Evolutionary conservation across 1,140 invertebrate species (phyloP), one percentile per base, ranked within the genome.

Genomic region (Drosophila pectinifera): DNA sequence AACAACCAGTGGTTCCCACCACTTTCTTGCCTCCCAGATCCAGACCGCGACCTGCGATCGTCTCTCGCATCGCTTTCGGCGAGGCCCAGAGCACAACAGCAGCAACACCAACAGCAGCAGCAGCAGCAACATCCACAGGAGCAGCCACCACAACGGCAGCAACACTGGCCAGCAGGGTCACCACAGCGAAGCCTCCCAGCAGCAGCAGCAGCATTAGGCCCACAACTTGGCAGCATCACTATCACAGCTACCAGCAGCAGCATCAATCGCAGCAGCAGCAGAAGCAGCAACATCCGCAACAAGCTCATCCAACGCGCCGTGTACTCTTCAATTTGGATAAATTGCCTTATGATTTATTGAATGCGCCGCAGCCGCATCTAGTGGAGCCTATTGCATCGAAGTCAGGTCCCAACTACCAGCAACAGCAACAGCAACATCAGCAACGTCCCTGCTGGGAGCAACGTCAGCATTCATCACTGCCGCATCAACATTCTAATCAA

Each of bases 401-500:
- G 74, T 78, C 82, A 61, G 64, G 78, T 80, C 78, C 67, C 62
- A 77, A 68, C 64, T 86, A 72, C 64, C 74, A 80, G 41, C 78
- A 80, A 45, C 84, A 90, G 43, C 69, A 74, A 8, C 80, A 80
- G 6, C 69, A 54, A 24, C 78, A 68, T 42, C 64, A 83, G 39
- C 69, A 48, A 76, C 78, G 59, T 68, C 64, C 64, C 43, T 68
- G 64, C 64, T 68, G 64, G 70, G 70, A 74, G 70, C 70, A 91
- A 68, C 85, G 80, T 67, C 84, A 86, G 80, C 90, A 91, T 91
- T 82, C 90, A 90, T 91, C 90, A 91, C 81, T 90, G 85, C 90
- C 86, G 83, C 83, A 89, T 76, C 90, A 91, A 91, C 90, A 91
- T 91, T 91, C 90, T 91, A 91, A 91, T 91, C 90, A 91, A 91